phyloP scores from a whole-genome alignment of 2,113 vertebrate genomes.

The Pteronura brasiliensis region DNA sequence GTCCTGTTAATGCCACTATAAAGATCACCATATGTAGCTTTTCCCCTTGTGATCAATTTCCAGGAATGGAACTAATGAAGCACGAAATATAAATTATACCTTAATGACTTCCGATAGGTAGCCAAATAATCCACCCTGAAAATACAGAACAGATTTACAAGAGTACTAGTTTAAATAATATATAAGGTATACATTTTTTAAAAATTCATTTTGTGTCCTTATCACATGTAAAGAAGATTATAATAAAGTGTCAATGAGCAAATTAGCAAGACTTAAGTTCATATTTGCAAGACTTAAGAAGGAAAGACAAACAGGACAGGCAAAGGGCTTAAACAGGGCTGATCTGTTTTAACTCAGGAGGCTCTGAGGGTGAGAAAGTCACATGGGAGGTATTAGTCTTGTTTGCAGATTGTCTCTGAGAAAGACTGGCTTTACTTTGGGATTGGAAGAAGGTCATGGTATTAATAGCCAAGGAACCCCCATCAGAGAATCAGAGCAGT shows the following conservation, averaged over 20 bases:
- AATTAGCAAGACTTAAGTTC: background rate
- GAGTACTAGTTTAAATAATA: background rate
- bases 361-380: background rate
- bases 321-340: background rate
- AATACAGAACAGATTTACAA: background rate
- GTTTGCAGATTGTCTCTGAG: background rate
- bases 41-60: background rate
- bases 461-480: background rate
- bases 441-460: background rate
- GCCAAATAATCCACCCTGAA: background rate
- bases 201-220: background rate
- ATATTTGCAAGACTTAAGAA: background rate
- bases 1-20: background rate
- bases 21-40: background rate
- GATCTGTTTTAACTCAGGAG: background rate
- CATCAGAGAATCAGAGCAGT: background rate
- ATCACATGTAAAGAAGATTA: background rate
- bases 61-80: background rate
- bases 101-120: conserved; percentile 8
- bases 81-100: background rate
- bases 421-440: background rate
- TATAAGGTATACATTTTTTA: background rate
- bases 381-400: background rate
- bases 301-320: background rate
- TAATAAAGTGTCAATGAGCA: background rate